phyloP scores from a whole-genome alignment of 2,797 vertebrate genomes.

The Cuculus canorus region DNA sequence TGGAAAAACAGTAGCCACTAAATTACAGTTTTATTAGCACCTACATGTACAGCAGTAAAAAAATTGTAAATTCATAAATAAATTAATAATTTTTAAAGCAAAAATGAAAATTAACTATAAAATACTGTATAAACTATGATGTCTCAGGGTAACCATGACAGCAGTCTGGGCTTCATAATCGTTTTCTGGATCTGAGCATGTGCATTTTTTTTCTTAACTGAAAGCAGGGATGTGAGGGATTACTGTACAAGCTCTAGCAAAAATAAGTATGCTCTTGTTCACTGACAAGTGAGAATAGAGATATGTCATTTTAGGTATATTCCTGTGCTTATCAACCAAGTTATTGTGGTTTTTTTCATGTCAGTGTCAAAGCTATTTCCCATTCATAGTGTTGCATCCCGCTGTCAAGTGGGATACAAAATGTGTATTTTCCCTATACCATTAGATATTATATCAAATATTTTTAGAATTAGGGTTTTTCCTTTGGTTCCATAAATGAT shows the following conservation, averaged over 20 bases:
- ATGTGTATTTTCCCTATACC: not conserved
- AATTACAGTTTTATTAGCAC: constrained; percentile 22
- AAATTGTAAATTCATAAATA: constrained; percentile 27
- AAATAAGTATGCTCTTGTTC: not conserved
- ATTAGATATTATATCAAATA: not conserved
- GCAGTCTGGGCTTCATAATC: constrained; percentile 13
- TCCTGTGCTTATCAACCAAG: not conserved
- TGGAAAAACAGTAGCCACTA: constrained; percentile 34
- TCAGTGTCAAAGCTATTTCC: not conserved
- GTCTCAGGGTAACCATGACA: constrained; percentile 60
- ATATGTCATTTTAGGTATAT: not conserved
- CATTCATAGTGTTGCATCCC: not conserved
- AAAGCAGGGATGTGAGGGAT: not conserved
- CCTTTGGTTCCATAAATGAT: not conserved
- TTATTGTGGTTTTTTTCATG: not conserved
- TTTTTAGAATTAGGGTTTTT: not conserved
- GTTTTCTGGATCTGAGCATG: not conserved
- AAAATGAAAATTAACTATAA: not conserved
- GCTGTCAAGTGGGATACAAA: not conserved
- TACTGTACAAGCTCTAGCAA: not conserved
- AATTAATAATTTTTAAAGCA: constrained; percentile 4
- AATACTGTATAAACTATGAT: not conserved
- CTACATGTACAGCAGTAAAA: not conserved
- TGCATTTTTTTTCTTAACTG: not conserved
- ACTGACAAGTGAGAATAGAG: not conserved